These are phyloP conservation scores for Erinaceus europaeus DNA, from an alignment of 2,113 vertebrate genomes.

Conservation along the genomic window DNA sequence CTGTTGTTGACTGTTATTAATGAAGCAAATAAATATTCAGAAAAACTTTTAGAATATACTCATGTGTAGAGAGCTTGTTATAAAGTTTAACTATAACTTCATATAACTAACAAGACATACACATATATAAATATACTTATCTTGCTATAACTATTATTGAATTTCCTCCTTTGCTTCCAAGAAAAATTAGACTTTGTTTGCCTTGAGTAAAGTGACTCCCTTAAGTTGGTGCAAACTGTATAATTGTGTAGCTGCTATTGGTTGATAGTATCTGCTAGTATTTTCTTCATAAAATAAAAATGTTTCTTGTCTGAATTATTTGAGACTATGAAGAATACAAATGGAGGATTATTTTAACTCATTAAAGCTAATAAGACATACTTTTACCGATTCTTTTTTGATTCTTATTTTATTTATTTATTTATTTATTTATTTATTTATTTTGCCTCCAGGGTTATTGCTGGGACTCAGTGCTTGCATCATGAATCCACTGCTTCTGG, in stretches of 20 bases:
- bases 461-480: too few species aligned
- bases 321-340: not conserved
- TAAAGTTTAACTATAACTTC: not conserved
- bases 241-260: not conserved
- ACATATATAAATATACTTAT: too few species aligned
- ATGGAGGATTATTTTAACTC: not conserved
- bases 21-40: not conserved
- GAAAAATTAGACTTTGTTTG: not conserved
- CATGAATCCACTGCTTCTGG: too few species aligned
- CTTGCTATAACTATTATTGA: not conserved
- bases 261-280: not conserved
- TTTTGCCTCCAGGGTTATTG: too few species aligned
- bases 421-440: too few species aligned
- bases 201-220: not conserved
- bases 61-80: not conserved
- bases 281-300: not conserved
- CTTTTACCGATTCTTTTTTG: conserved; percentile 26
- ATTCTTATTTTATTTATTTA: conserved; percentile 47
- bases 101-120: too few species aligned
- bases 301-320: not conserved
- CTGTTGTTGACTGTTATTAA: not conserved
- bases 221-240: not conserved
- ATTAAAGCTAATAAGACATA: conserved; percentile 34
- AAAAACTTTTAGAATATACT: not conserved
- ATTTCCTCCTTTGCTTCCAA: not conserved